A percentile compares a stretch with the other conserved stretches of the same genome.
These are phyloP conservation scores for Megaceryle torquata DNA, from an alignment of 2,113 vertebrate species.

Conservation along the genomic window DNA sequence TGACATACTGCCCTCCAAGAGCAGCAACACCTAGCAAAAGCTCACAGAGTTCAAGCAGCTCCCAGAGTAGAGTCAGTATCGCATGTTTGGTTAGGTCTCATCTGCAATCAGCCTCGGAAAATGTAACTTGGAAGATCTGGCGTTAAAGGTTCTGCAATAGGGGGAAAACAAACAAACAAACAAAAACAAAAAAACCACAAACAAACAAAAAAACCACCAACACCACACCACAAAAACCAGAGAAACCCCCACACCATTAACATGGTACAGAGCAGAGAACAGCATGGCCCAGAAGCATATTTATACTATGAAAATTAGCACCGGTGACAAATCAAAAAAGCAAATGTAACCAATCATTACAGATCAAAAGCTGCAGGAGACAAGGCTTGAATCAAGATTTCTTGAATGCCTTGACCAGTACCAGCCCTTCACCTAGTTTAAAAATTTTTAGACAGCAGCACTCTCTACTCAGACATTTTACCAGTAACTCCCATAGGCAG, in stretches of 20 bases:
- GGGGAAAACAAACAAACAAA: neutral
- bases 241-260: neutral
- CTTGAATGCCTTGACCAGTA: neutral
- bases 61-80: neutral
- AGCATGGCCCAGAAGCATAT: neutral
- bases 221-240: neutral
- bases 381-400: neutral
- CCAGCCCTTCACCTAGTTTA: neutral
- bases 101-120: neutral
- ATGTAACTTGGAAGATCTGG: neutral
- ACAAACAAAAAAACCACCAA: no score
- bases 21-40: neutral
- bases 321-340: neutral
- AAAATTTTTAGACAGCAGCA: neutral
- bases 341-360: neutral
- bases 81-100: neutral
- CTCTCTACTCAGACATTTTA: neutral
- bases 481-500: neutral
- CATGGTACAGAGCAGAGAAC: neutral
- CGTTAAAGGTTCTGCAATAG: neutral
- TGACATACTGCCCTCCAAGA: neutral
- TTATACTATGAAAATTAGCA: neutral
- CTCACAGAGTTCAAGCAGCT: neutral
- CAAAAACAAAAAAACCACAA: no score
- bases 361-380: neutral